Evolutionary conservation across 2,113 vertebrate genomes (phyloP), one percentile per base, ranked within the genome.

Genomic region (Sclerurus mexicanus): DNA sequence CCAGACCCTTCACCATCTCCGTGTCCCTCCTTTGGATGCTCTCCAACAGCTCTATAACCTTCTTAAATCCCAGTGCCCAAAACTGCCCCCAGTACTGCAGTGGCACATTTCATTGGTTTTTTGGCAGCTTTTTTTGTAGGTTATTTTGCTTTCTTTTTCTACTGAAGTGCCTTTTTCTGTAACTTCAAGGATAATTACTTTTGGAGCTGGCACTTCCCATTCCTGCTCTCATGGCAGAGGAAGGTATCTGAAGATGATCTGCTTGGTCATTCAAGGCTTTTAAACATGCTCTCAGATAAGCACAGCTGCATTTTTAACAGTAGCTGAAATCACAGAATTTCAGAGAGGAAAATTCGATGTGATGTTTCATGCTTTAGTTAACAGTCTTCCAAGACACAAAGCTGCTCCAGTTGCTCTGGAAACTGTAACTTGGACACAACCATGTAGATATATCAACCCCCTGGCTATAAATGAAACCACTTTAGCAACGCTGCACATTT

Each of bases 381-480:
- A 78, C 82, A 89, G 69, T 35, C 73, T 90, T 95, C 53, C 69
- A 90, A 92, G 90, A 90, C 64, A 81, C 90, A 96, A 93, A 96
- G 92, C 94, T 94, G 92, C 94, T 94, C 44, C 80, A 94, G 96
- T 96, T 95, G 96, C 96, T 96, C 95, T 97, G 96, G 93, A 97
- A 97, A 97, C 95, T 77, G 93, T 94, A 96, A 93, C 92, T 94
- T 93, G 86, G 95, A 94, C 95, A 96, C 93, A 85, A 58, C 92
- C 90, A 40, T 68, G 77, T n/a, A 90, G 75, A 90, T 92, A 53
- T 64, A 94, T 89, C 90, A 92, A 68, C 73, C 90, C 87, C 35
- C 76, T 18, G 88, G 90, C 96, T 94, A 93, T 33, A 95, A 94
- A 95, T 31, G 82, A 94, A 87, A 94, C 92, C 86, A 62, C 69